phyloP scores from a whole-genome alignment of 2,888 invertebrate species.

The Harpalus rubripes region DNA sequence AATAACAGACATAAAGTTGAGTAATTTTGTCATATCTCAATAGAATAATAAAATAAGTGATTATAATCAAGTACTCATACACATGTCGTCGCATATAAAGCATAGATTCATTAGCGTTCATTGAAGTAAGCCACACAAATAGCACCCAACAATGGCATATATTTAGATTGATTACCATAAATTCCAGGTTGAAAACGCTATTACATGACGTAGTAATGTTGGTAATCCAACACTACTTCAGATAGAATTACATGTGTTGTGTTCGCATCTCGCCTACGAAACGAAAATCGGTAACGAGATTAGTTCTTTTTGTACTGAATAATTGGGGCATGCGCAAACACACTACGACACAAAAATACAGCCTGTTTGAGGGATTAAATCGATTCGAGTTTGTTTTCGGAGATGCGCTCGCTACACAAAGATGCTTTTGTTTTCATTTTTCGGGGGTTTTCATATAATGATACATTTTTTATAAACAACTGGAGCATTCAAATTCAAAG shows the following conservation, averaged over 20 bases:
- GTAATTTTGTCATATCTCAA: neutral
- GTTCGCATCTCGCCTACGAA: conserved; percentile 11
- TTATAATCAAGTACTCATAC: conserved; percentile 1
- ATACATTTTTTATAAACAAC: conserved; percentile 22
- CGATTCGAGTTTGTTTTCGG: conserved; percentile 48
- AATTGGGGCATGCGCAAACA: conserved; percentile 58
- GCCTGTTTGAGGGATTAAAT: conserved; percentile 55
- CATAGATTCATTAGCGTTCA: conserved; percentile 10
- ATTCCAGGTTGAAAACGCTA: conserved; percentile 22
- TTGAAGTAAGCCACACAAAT: conserved; percentile 19
- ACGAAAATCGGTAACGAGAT: conserved; percentile 54
- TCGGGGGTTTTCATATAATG: conserved; percentile 13
- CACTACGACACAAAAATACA: conserved; percentile 54
- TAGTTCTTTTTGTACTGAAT: conserved; percentile 57
- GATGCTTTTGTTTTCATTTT: conserved; percentile 35
- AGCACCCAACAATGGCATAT: conserved; percentile 26
- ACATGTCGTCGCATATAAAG: conserved; percentile 5
- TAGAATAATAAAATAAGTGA: conserved; percentile 6
- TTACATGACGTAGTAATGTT: conserved; percentile 11
- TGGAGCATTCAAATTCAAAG: neutral
- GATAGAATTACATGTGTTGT: conserved; percentile 38
- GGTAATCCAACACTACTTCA: neutral
- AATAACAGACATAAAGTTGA: neutral
- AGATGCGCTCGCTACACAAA: conserved; percentile 38
- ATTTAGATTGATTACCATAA: conserved; percentile 36